These are phyloP conservation scores for Branchipolynoe longqiensis DNA, from an alignment of 2,888 invertebrate genomes.

Conservation along the genomic window DNA sequence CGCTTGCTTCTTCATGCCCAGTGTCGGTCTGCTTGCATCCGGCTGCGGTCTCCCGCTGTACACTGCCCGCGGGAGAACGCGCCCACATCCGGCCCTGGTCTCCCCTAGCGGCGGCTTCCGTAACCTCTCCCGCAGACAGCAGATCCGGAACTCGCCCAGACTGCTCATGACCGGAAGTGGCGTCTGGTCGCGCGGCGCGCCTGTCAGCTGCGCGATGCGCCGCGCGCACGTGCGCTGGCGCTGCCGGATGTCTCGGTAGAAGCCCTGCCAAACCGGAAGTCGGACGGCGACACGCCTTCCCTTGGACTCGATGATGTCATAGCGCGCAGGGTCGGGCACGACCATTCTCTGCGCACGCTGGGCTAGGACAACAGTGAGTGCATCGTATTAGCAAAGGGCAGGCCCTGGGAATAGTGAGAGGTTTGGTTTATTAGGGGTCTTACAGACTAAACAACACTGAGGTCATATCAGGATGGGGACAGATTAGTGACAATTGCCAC, in stretches of 20 bases:
- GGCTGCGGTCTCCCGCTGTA: conserved; percentile 9
- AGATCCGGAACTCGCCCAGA: background rate
- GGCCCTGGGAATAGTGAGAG: too few relatives aligned
- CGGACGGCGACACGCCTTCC: background rate
- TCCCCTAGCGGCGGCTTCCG: background rate
- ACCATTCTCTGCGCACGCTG: too few relatives aligned
- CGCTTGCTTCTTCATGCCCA: too few relatives aligned
- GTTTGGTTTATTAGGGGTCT: too few relatives aligned
- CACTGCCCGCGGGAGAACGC: background rate
- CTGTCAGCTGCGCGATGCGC: background rate
- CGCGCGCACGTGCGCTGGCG: background rate
- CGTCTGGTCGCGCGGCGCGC: background rate
- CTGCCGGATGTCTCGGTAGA: conserved; percentile 12
- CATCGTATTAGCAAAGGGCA: too few relatives aligned
- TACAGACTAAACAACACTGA: too few relatives aligned
- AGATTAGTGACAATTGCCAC: too few relatives aligned
- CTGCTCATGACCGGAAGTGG: background rate
- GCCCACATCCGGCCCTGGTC: too few relatives aligned
- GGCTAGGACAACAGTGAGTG: too few relatives aligned
- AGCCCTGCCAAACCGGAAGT: background rate
- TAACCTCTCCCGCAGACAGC: background rate
- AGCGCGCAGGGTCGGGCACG: background rate
- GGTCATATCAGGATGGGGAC: too few relatives aligned
- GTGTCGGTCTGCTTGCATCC: too few relatives aligned
- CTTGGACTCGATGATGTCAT: background rate